Evolutionary conservation across 2,888 invertebrate genomes (phyloP).

Genomic region (Meteorus cinctellus): DNA sequence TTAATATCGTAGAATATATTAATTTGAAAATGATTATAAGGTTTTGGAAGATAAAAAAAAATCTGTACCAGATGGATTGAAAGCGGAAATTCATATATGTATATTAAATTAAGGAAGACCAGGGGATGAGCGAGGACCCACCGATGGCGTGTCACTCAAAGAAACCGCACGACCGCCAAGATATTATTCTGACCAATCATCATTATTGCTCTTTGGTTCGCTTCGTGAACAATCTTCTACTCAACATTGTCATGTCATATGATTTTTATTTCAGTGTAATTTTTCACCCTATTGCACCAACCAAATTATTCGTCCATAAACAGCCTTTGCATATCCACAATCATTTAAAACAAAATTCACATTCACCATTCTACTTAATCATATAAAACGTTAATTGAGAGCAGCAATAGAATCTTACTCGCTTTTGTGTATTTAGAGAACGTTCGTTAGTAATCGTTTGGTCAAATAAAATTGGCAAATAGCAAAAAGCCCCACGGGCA

Average conservation of each 20-base stretch:
- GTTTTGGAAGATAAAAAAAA: background rate
- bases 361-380: background rate
- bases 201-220: slow-evolving; percentile 63
- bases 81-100: slow-evolving; percentile 52
- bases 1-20: background rate
- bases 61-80: background rate
- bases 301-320: background rate
- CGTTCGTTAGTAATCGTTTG: slow-evolving; percentile 5
- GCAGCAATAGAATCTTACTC: background rate
- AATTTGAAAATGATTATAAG: background rate
- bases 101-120: slow-evolving; percentile 50
- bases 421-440: background rate
- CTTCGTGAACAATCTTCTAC: slow-evolving; percentile 63
- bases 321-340: background rate
- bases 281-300: background rate
- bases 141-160: slow-evolving; percentile 69
- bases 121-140: slow-evolving; percentile 42
- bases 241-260: slow-evolving; percentile 63
- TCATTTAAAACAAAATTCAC: background rate
- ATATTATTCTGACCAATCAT: slow-evolving; percentile 69
- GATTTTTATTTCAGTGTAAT: slow-evolving; percentile 4
- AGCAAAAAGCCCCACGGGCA: slow-evolving; percentile 17
- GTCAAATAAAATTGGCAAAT: slow-evolving; percentile 33
- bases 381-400: background rate
- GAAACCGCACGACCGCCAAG: slow-evolving; percentile 63